A percentile compares a stretch with the other conserved stretches of the same genome.
Evolutionary conservation across 1,140 invertebrate genomes (phyloP).

Genomic region (Dolichoris vasculosae): DNA sequence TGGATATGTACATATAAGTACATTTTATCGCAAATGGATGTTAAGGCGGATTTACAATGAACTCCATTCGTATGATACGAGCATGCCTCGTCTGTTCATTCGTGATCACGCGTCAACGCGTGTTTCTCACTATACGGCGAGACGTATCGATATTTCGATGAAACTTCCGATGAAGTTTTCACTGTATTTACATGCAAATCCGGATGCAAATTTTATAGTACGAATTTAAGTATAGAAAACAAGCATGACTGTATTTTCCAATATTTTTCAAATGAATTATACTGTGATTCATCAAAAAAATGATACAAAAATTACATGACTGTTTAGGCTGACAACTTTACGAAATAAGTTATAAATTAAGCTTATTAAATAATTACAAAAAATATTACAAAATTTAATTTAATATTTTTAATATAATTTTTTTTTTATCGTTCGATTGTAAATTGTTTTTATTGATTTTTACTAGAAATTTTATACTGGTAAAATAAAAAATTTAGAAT

Average conservation of each 20-base stretch:
- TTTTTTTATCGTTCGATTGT: too few species aligned
- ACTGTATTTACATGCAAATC: background rate
- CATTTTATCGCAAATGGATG: background rate
- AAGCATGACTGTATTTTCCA: background rate
- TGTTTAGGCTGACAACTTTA: too few species aligned
- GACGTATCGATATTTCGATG: background rate
- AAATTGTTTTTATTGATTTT: too few species aligned
- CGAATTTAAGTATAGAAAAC: background rate
- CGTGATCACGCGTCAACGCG: background rate
- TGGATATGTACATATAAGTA: background rate
- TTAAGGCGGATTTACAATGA: conserved; percentile 39
- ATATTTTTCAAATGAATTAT: background rate
- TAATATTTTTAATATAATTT: too few species aligned
- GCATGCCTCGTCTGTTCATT: background rate
- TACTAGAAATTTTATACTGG: too few species aligned
- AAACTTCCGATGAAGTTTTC: background rate
- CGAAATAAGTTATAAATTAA: too few species aligned
- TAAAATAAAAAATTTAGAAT: too few species aligned
- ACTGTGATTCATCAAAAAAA: too few species aligned
- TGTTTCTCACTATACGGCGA: background rate
- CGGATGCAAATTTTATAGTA: background rate
- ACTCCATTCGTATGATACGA: background rate
- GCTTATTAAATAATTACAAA: too few species aligned
- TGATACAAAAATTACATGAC: too few species aligned
- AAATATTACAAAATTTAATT: too few species aligned